phyloP scores from a whole-genome alignment of 2,797 vertebrate genomes.

The Peromyscus attwateri region DNA sequence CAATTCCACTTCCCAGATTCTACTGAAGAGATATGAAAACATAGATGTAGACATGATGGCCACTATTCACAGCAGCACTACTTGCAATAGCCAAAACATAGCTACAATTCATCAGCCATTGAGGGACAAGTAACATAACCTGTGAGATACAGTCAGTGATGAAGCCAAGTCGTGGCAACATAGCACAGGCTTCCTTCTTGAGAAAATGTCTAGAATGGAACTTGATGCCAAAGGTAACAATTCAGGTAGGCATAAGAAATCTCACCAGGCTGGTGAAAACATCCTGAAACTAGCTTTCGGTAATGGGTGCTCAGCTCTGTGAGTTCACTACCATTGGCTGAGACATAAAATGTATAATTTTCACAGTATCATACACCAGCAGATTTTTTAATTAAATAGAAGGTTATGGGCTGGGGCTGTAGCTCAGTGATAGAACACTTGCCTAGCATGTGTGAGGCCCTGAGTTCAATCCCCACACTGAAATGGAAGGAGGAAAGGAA shows the following conservation, averaged over 20 bases:
- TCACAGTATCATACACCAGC: background rate
- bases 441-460: background rate
- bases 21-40: constrained; percentile 11
- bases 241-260: background rate
- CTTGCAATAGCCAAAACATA: rapidly evolving
- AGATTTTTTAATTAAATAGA: background rate
- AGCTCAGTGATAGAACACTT: background rate
- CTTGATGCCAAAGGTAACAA: background rate
- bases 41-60: background rate
- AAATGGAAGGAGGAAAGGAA: background rate
- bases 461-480: background rate
- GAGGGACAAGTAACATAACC: background rate
- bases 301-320: too few species aligned
- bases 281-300: background rate
- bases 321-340: background rate
- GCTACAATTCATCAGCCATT: background rate
- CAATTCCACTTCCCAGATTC: constrained; percentile 40
- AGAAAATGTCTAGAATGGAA: background rate
- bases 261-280: background rate
- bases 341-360: background rate
- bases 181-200: background rate
- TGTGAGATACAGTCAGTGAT: background rate
- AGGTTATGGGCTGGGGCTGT: background rate
- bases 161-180: too few species aligned
- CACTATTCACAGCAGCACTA: rapidly evolving